phyloP scores from a whole-genome alignment of 2,113 vertebrate species.

The Platycercus adscitus region DNA sequence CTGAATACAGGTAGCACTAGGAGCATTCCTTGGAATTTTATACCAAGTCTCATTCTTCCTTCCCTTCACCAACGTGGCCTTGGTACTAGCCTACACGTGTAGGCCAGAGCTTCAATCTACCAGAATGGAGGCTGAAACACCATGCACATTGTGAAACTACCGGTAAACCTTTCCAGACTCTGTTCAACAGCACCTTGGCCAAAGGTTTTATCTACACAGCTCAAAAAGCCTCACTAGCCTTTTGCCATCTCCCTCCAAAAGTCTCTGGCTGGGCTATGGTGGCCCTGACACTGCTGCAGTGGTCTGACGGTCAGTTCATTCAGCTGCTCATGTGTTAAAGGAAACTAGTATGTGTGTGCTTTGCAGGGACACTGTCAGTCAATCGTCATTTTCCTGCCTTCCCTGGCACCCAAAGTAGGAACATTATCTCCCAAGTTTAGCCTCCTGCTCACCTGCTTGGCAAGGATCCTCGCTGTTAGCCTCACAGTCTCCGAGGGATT shows the following conservation, averaged over 20 bases:
- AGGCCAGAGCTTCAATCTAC: not conserved
- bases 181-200: not conserved
- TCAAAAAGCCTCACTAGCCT: not conserved
- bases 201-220: not conserved
- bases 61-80: not conserved
- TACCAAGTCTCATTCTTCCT: not conserved
- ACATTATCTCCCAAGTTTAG: not conserved
- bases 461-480: constrained; percentile 90
- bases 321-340: not conserved
- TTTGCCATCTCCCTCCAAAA: not conserved
- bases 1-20: not conserved
- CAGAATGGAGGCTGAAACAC: not conserved
- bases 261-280: not conserved
- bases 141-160: not conserved
- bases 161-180: not conserved
- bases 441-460: constrained; percentile 85
- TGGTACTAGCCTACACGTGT: accelerated
- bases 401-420: not conserved
- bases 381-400: constrained; percentile 16
- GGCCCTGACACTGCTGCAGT: not conserved
- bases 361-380: not conserved
- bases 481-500: constrained; percentile 90
- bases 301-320: not conserved
- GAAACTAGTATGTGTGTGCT: not conserved
- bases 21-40: not conserved